Base-by-base conservation (phyloP, 2,113 vertebrate genomes). In the Brevimyrus niger region DNA sequence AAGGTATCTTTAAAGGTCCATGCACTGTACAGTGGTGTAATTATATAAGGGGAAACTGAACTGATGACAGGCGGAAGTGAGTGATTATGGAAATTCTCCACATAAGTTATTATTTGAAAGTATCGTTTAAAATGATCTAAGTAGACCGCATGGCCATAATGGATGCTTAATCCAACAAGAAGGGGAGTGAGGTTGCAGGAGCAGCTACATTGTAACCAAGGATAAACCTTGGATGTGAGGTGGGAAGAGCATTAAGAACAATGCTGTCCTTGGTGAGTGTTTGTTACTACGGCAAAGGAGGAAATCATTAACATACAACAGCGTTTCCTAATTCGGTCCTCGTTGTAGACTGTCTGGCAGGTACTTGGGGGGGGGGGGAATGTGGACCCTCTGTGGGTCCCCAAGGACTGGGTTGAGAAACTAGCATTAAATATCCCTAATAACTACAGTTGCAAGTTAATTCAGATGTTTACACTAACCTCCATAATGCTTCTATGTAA, bases 1-100 rank as follows among this genome's bases (percentile, higher is more conserved):
- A 87, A 90, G 23, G 50, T 89, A 93, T 90, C 91, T 92, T 95
- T 89, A 69, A 91, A 92, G 90, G 89, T 91, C 88, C 88, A 87
- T 91, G 92, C 89, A 92, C 80, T 5, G 15, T 7, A 53, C 3
- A 51, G 19, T 11, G 23, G 11, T 31, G 23, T n/a, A 86, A 50
- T 47, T 48, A 50, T 27, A 27, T 13, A 10, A 21, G 42, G 19
- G 35, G 38, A 21, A 11, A 23, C 19, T 44, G 7, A 27, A 47
- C 21, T 27, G 44, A 50, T 86, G 46, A 31, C n/a, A 31, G 47
- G n/a, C 1, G 1, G 21, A 35, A 19, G 50, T 6, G 42, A 50
- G 27, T 31, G 46, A 50, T 86, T 86, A 86, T 50, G 48, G 85
- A 55, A 51, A 87, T 53, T 86, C 47, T 51, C 8, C 3, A 17